Base-by-base conservation (phyloP, 2,888 invertebrate genomes). In the Alviniconcha strummeri region DNA sequence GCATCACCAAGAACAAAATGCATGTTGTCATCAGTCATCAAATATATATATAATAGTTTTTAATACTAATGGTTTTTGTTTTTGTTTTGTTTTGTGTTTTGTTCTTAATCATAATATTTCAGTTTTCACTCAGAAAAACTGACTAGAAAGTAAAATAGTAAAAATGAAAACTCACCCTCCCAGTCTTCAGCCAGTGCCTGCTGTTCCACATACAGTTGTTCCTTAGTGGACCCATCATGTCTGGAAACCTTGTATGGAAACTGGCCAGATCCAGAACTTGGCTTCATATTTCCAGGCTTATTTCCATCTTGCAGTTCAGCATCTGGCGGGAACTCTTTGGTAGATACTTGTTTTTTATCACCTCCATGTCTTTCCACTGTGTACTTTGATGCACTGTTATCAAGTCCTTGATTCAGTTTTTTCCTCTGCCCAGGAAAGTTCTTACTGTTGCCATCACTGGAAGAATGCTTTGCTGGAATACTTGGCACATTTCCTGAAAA, bases 301-400 rank as follows among this genome's bases (percentile, higher is more conserved):
- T 36, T 56, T 60, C 60, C 71, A 52, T 55, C 19, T 9, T 56
- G 69, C 57, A 57, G 52, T 15, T 57, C 81, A 36, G 55, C 81
- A 74, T 71, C 56, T 52, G 80, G 71, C 60, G 76, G 72, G 69
- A 81, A 76, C 15, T 81, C 81, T 54, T 80, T 78, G 64, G 78
- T 77, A 17, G 82, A n/a, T 17, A 36, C 69, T 55, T 54, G 56
- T 55, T 78, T 82, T n/a, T 77, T 19, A 15, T 71, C 6, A 9
- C 19, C 55, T 19, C 55, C 77, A 77, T 82, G 82, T 8, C 77
- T 64, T 36, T 82, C 69, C 54, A 82, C 77, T 11, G 77, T 82
- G 36, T 77, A 82, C 17, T 55, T 71, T 69, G 76, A 11, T 64
- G 54, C 36, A 57, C 76, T 67, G 17, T 19, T 64, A n/a, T 78